Evolutionary conservation across 2,797 vertebrate genomes (phyloP).

Genomic region (Xenentodon cancila): DNA sequence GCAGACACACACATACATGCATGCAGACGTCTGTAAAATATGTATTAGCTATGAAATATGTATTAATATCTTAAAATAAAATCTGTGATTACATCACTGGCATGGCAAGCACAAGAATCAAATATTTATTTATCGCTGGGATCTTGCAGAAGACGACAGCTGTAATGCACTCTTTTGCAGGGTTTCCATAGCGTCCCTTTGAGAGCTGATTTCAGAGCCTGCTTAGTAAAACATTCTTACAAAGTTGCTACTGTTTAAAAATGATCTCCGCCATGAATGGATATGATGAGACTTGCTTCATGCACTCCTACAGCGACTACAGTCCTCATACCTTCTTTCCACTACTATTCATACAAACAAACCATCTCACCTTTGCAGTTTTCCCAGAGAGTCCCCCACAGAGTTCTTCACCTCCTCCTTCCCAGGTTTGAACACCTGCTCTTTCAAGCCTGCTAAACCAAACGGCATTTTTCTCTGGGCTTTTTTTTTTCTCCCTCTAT

Average conservation of each 20-base stretch:
- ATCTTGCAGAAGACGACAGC: conserved; percentile 38
- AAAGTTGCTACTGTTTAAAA: neutral
- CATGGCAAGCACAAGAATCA: conserved; percentile 56
- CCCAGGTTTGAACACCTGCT: conserved; percentile 89
- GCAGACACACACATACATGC: conserved; percentile 5
- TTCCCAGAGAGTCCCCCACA: conserved; percentile 89
- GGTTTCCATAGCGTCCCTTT: conserved; percentile 10
- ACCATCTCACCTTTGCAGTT: conserved; percentile 91
- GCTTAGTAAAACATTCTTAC: neutral
- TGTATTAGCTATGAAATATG: conserved; percentile 73
- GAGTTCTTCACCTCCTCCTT: conserved; percentile 92
- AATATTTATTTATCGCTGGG: conserved; percentile 64
- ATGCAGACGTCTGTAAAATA: conserved; percentile 45
- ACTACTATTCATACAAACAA: conserved; percentile 11
- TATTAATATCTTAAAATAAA: conserved; percentile 65
- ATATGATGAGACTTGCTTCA: neutral
- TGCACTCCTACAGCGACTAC: neutral
- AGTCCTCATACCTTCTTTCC: conserved; percentile 3
- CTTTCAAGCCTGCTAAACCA: conserved; percentile 87
- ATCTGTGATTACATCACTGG: conserved; percentile 62
- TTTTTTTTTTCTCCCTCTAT: conserved; percentile 5
- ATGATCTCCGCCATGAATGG: neutral
- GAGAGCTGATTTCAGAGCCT: conserved; percentile 3
- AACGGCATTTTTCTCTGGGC: conserved; percentile 89
- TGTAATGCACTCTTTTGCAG: conserved; percentile 23